Percentiles rank a stretch among this genome's conserved stretches.
These are phyloP conservation scores for Esox masquinongy DNA, from an alignment of 2,797 vertebrate species.

Conservation along the genomic window DNA sequence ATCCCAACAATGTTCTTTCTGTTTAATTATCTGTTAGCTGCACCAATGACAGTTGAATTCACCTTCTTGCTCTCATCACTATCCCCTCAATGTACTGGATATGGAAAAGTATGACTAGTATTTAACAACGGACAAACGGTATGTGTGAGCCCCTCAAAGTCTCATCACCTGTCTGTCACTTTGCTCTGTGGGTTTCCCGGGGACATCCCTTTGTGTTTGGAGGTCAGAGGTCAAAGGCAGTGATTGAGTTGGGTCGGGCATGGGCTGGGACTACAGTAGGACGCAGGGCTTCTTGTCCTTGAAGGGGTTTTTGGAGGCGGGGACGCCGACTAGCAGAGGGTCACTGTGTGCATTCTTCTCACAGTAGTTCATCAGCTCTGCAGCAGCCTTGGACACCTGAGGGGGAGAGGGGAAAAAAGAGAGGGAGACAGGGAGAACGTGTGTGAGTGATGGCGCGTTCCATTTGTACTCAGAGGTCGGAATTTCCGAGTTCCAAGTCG, in stretches of 20 bases:
- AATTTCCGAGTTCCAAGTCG: too few species aligned
- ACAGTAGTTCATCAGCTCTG: constrained; percentile 82
- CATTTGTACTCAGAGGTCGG: too few species aligned
- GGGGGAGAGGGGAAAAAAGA: background rate
- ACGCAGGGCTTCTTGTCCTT: constrained; percentile 84
- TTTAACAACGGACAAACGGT: background rate
- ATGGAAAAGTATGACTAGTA: background rate
- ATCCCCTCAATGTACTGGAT: background rate
- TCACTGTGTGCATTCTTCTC: constrained; percentile 79
- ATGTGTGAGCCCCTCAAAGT: background rate
- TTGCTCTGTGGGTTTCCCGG: constrained; percentile 1
- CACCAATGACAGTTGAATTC: background rate
- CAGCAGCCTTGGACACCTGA: constrained; percentile 81
- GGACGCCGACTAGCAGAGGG: constrained; percentile 79
- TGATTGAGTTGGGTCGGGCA: constrained; percentile 15
- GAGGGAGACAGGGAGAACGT: background rate
- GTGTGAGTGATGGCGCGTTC: too few species aligned
- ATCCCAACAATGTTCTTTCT: background rate
- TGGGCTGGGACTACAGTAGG: constrained; percentile 70
- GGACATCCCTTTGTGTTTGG: constrained; percentile 8
- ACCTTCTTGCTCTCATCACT: background rate
- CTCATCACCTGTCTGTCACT: background rate
- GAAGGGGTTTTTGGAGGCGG: constrained; percentile 80
- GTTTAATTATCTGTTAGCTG: background rate
- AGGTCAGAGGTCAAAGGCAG: constrained; percentile 15